Evolutionary conservation across 1,140 invertebrate genomes (phyloP).

Genomic region (Lithobius niger): DNA sequence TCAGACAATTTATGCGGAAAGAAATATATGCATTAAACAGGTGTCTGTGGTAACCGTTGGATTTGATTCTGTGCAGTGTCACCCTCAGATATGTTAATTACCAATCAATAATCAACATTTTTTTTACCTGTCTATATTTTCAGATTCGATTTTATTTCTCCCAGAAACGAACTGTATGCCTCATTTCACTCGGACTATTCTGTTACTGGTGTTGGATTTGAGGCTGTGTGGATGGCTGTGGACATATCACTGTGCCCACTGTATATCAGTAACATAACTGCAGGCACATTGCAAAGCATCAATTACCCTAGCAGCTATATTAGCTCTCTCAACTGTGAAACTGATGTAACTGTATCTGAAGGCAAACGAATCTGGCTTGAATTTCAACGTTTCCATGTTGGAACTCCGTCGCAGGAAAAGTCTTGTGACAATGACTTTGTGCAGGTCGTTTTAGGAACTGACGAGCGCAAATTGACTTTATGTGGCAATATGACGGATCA

Average conservation of each 20-base stretch:
- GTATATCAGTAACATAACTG: slow-evolving; percentile 20
- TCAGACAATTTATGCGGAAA: too few relatives aligned
- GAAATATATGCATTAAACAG: too few relatives aligned
- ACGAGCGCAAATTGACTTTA: slow-evolving; percentile 18
- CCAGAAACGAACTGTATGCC: slow-evolving; percentile 41
- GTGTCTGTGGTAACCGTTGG: too few relatives aligned
- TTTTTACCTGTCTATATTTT: too few relatives aligned
- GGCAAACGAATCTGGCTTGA: slow-evolving; percentile 49
- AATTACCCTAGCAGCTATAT: slow-evolving; percentile 54
- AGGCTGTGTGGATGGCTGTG: slow-evolving; percentile 47
- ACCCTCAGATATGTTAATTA: too few relatives aligned
- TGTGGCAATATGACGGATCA: slow-evolving; percentile 19
- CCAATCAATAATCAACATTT: too few relatives aligned
- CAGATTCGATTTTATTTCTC: slow-evolving; percentile 45
- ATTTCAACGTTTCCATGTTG: slow-evolving; percentile 42
- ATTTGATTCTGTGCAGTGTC: too few relatives aligned
- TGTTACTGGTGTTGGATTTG: slow-evolving; percentile 47
- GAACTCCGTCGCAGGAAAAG: slow-evolving; percentile 15
- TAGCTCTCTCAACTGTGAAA: slow-evolving; percentile 48
- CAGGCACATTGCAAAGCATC: slow-evolving; percentile 36
- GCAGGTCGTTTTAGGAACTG: not conserved
- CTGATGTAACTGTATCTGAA: slow-evolving; percentile 46
- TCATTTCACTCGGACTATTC: slow-evolving; percentile 57
- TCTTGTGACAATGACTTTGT: not conserved
- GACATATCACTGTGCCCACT: slow-evolving; percentile 49